Evolutionary conservation across 1,140 invertebrate genomes (phyloP).

Genomic region (Eciton burchellii): DNA sequence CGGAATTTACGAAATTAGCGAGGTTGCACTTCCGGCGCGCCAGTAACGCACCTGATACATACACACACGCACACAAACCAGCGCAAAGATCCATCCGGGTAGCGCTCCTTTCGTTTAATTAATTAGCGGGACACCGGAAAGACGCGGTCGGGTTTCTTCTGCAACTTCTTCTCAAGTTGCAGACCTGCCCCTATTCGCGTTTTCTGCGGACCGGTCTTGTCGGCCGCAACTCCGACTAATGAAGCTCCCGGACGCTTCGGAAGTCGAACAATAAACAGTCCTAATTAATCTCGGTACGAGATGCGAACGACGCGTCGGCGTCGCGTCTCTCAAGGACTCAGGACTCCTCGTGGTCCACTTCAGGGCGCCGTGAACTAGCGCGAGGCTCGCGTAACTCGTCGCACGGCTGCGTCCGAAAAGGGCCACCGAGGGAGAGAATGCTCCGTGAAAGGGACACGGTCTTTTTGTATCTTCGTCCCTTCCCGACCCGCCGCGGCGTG

Average conservation of each 20-base stretch:
- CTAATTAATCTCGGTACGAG: constrained; percentile 62
- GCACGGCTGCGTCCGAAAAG: constrained; percentile 42
- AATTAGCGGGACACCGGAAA: constrained; percentile 73
- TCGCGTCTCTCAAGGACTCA: background rate
- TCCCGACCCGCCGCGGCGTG: constrained; percentile 35
- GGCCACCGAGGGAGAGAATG: background rate
- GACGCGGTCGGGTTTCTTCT: constrained; percentile 61
- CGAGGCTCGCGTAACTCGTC: constrained; percentile 24
- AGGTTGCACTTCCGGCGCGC: background rate
- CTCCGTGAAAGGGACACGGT: constrained; percentile 19
- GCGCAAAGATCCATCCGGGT: constrained; percentile 25
- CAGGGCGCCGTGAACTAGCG: constrained; percentile 20
- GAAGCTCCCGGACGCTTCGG: constrained; percentile 68
- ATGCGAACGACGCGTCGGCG: constrained; percentile 49
- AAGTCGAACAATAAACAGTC: constrained; percentile 72
- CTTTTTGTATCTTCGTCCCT: background rate
- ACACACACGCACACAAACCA: constrained; percentile 3
- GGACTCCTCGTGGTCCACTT: background rate
- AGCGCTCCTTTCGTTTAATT: constrained; percentile 72
- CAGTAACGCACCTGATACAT: constrained; percentile 43
- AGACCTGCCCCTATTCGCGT: constrained; percentile 18
- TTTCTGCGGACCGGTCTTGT: background rate
- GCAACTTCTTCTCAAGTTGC: constrained; percentile 61
- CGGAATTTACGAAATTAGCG: constrained; percentile 48
- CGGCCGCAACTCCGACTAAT: constrained; percentile 70